Percentiles rank a stretch among this genome's conserved stretches.
Conservation (phyloP, 1,140 invertebrate species). For the Plodia interpunctella region DNA sequence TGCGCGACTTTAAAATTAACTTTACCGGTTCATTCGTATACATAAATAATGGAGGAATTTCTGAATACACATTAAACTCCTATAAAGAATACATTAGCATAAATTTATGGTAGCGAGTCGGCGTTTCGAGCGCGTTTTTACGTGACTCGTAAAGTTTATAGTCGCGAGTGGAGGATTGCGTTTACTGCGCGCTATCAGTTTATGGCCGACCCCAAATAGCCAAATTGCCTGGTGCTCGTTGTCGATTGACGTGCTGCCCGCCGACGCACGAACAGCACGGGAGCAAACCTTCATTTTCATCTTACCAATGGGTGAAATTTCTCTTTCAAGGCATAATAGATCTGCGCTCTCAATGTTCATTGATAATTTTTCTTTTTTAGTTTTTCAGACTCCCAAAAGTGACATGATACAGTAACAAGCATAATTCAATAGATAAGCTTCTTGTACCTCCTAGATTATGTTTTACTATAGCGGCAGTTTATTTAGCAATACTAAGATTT, state of each 20-base stretch:
- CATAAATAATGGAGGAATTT: constrained; percentile 76
- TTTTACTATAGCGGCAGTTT: not conserved
- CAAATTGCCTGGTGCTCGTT: constrained; percentile 61
- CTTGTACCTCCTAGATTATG: too few relatives aligned
- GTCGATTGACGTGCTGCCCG: constrained; percentile 37
- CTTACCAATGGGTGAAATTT: too few relatives aligned
- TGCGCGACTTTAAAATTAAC: constrained; percentile 73
- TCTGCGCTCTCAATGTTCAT: too few relatives aligned
- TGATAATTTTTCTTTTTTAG: too few relatives aligned
- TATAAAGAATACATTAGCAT: constrained; percentile 78
- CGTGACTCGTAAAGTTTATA: constrained; percentile 76
- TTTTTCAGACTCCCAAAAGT: too few relatives aligned
- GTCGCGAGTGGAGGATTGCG: constrained; percentile 74
- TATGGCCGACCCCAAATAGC: constrained; percentile 74
- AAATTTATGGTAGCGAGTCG: constrained; percentile 74
- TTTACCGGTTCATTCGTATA: constrained; percentile 73
- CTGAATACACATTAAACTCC: constrained; percentile 76
- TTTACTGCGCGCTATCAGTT: constrained; percentile 73
- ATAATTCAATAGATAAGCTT: too few relatives aligned
- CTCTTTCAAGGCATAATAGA: too few relatives aligned
- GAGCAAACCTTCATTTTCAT: not conserved
- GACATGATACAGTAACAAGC: too few relatives aligned
- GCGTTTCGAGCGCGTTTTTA: constrained; percentile 74
- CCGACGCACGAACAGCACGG: constrained; percentile 6
- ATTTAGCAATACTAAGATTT: not conserved